phyloP scores from a whole-genome alignment of 2,113 vertebrate species.

The Leptocoma aspasia region DNA sequence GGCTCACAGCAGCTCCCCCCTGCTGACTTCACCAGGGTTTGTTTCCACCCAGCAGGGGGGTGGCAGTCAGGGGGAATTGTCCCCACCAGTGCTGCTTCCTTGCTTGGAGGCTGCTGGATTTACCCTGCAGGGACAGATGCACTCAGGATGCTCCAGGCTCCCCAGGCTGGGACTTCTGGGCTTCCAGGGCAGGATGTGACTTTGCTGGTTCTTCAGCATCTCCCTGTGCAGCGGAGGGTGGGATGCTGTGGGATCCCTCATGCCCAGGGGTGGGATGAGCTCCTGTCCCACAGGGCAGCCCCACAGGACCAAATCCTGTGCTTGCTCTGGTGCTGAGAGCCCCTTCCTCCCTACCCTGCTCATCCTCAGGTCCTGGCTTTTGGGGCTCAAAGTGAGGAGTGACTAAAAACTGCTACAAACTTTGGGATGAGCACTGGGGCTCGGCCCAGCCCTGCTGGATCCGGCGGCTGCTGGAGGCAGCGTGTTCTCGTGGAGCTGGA shows the following conservation, averaged over 20 bases:
- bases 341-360: not conserved
- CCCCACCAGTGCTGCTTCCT: accelerated
- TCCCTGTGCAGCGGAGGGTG: accelerated
- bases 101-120: not conserved
- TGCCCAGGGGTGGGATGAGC: not conserved
- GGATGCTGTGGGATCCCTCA: accelerated
- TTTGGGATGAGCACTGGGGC: not conserved
- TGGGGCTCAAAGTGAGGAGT: not conserved
- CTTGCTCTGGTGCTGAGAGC: not conserved
- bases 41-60: not conserved
- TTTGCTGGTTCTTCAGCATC: not conserved
- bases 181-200: not conserved
- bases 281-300: accelerated
- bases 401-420: not conserved
- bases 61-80: accelerated
- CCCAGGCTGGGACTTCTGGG: not conserved
- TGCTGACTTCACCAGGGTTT: accelerated
- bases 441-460: accelerated
- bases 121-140: not conserved
- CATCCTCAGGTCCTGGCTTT: not conserved
- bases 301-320: too few species aligned
- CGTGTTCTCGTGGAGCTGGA: not conserved
- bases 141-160: accelerated
- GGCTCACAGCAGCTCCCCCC: not conserved
- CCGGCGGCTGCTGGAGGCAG: not conserved